Evolutionary conservation across 92 coral and sea anemone genomes (phyloP).

Genomic region (Montipora capitata): DNA sequence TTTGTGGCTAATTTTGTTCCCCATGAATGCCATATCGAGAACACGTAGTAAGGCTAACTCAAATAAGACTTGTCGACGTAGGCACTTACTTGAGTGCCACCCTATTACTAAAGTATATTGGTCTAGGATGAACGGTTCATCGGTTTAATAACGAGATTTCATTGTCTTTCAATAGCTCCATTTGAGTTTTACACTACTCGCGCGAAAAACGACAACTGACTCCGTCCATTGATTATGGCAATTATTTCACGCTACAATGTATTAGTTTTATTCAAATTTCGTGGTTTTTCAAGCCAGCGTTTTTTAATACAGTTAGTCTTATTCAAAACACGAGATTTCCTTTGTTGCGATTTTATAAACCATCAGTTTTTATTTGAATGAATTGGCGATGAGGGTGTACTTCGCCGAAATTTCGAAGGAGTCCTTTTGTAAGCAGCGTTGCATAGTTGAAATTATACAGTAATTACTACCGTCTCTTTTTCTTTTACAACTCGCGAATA

Average conservation of each 20-base stretch:
- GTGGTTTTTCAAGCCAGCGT: conserved; percentile 19
- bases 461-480: not conserved
- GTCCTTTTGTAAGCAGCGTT: not conserved
- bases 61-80: not conserved
- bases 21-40: no score
- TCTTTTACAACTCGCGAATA: conserved; percentile 2
- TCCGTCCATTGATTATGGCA: conserved; percentile 4
- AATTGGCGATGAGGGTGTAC: not conserved
- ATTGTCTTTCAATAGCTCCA: conserved; percentile 40
- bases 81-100: conserved; percentile 12
- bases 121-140: not conserved
- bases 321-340: not conserved
- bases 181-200: conserved; percentile 6
- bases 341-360: conserved; percentile 31
- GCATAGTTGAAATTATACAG: conserved; percentile 25
- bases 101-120: conserved; percentile 2
- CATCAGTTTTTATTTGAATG: not conserved
- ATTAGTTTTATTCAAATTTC: conserved; percentile 9
- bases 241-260: not conserved
- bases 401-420: not conserved
- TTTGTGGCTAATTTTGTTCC: no score
- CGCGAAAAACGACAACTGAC: not conserved
- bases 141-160: conserved; percentile 1
- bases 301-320: not conserved
- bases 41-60: not conserved